Conservation (phyloP, 2,113 vertebrate genomes). For the Chascanopsetta lugubris region DNA sequence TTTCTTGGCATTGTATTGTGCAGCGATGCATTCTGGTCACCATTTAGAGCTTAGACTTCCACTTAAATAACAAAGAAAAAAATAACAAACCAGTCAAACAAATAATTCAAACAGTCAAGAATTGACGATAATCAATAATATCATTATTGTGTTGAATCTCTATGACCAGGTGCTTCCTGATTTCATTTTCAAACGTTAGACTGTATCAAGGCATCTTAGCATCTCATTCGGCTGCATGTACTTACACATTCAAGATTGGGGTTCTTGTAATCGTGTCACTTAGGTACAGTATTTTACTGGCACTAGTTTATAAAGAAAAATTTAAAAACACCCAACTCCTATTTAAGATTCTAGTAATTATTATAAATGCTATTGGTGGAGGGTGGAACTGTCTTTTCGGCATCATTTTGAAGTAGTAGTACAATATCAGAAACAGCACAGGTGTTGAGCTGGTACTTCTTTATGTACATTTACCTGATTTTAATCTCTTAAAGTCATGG, state of each 20-base stretch:
- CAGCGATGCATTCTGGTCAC: constrained; percentile 16
- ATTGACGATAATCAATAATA: not conserved
- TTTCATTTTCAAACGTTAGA: not conserved
- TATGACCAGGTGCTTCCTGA: not conserved
- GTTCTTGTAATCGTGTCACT: too few relatives aligned
- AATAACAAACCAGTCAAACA: not conserved
- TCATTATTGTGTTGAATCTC: not conserved
- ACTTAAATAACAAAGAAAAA: too few relatives aligned
- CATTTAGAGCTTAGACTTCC: not conserved
- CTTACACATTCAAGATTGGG: too few relatives aligned
- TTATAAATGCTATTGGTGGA: constrained; percentile 9
- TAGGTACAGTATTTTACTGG: not conserved
- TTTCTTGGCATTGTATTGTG: not conserved
- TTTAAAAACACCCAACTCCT: not conserved
- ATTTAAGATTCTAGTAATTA: not conserved
- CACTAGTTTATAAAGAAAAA: not conserved
- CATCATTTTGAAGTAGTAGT: not conserved
- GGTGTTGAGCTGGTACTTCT: not conserved
- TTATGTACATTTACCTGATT: not conserved
- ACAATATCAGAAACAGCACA: not conserved
- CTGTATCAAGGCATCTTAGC: too few relatives aligned
- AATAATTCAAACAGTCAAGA: not conserved
- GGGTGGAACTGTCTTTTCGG: not conserved
- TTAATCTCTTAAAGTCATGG: not conserved
- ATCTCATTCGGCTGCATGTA: not conserved